Evolutionary conservation across 2,797 vertebrate species (phyloP).

Genomic region (Ctenosaura bakeri): DNA sequence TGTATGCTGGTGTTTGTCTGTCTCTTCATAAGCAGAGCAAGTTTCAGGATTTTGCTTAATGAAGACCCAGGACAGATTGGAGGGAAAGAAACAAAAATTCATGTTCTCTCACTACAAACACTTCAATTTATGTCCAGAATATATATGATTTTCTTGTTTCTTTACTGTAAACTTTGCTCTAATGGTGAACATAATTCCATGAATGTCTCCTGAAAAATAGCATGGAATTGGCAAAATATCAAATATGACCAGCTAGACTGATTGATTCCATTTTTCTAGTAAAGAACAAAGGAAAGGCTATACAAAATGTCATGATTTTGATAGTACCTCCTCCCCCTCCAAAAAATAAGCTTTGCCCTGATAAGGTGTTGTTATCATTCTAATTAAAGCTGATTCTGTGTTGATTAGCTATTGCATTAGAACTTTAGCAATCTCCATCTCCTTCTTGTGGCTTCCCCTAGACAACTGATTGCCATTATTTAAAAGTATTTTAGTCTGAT

Average conservation of each 20-base stretch:
- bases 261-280: slow-evolving; percentile 25
- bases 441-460: too few relatives aligned
- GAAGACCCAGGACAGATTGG: background rate
- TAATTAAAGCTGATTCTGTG: too few relatives aligned
- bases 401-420: too few relatives aligned
- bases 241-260: background rate
- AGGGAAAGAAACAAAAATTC: background rate
- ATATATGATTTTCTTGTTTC: background rate
- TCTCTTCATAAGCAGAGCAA: background rate
- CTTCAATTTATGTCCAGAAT: background rate
- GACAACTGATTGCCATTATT: too few relatives aligned
- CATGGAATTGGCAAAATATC: background rate
- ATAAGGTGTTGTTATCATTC: too few relatives aligned
- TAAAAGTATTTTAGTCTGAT: too few relatives aligned
- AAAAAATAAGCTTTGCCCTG: too few relatives aligned
- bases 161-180: background rate
- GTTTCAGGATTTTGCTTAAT: background rate
- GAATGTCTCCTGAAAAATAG: slow-evolving; percentile 16
- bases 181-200: background rate
- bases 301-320: too few relatives aligned
- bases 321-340: too few relatives aligned
- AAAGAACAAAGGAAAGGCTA: background rate
- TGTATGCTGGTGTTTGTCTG: background rate
- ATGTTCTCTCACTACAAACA: background rate
- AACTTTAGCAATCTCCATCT: too few relatives aligned